A percentile compares a stretch with the other conserved stretches of the same genome.
phyloP scores from a whole-genome alignment of 2,888 invertebrate genomes.

The Carterocephalus palaemon region DNA sequence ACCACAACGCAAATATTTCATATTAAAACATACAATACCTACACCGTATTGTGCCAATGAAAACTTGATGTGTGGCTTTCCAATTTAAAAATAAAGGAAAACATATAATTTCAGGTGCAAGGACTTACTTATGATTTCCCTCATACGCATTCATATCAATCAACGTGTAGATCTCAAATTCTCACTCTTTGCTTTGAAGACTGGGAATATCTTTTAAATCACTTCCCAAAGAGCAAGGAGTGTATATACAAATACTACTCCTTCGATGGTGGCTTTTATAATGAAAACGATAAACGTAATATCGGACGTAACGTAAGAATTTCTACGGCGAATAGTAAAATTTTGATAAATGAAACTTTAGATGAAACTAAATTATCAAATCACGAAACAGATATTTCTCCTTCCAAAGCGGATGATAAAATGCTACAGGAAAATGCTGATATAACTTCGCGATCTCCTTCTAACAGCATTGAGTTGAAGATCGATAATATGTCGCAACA shows the following conservation, averaged over 20 bases:
- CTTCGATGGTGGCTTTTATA: conserved; percentile 11
- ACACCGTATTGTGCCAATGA: too few species aligned
- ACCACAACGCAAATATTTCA: not conserved
- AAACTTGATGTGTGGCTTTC: too few species aligned
- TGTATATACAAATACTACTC: conserved; percentile 41
- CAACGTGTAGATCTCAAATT: conserved; percentile 50
- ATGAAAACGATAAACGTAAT: conserved; percentile 9
- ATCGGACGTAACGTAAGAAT: conserved; percentile 26
- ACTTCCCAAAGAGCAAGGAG: conserved; percentile 51
- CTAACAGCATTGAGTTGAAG: too few species aligned
- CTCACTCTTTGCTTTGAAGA: conserved; percentile 50
- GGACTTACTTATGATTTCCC: conserved; percentile 49
- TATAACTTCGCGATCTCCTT: not conserved
- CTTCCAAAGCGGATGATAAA: not conserved
- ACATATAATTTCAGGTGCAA: conserved; percentile 54
- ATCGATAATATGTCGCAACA: too few species aligned
- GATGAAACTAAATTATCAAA: conserved; percentile 7
- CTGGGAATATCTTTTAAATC: conserved; percentile 55
- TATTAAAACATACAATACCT: too few species aligned
- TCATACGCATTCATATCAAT: conserved; percentile 51
- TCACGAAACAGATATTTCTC: not conserved
- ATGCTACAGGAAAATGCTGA: not conserved
- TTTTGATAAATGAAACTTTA: not conserved
- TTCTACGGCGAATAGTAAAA: not conserved
- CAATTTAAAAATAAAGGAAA: too few species aligned